Percentiles rank a stretch among this genome's conserved stretches.
phyloP scores from a whole-genome alignment of 2,888 invertebrate species.

The Nomada ruficornis region DNA sequence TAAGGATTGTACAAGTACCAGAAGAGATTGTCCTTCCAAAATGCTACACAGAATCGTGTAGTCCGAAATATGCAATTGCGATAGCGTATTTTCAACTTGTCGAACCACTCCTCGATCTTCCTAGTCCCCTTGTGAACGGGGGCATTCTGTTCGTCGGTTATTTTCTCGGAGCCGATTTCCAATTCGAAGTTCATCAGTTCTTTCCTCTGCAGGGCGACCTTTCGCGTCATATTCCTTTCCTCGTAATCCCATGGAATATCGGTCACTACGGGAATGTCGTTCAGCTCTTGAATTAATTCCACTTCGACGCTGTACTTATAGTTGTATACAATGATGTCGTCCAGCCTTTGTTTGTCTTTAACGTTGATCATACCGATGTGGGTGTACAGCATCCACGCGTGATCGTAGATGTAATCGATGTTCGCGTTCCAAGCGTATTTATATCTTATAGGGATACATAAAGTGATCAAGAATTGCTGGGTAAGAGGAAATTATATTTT shows the following conservation, averaged over 20 bases:
- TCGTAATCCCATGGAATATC: slow-evolving; percentile 60
- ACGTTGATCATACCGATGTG: slow-evolving; percentile 78
- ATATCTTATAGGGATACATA: slow-evolving; percentile 67
- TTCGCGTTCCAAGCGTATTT: slow-evolving; percentile 78
- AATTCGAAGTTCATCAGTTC: slow-evolving; percentile 72
- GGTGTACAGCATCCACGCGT: slow-evolving; percentile 78
- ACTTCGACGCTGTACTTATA: slow-evolving; percentile 80
- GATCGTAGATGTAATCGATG: slow-evolving; percentile 81
- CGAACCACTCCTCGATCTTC: slow-evolving; percentile 76
- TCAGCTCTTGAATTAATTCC: slow-evolving; percentile 74
- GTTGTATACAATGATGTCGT: slow-evolving; percentile 80
- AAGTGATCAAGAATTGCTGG: background rate
- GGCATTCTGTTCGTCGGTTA: slow-evolving; percentile 39
- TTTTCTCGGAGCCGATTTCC: slow-evolving; percentile 72
- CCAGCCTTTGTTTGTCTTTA: slow-evolving; percentile 72
- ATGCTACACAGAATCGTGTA: slow-evolving; percentile 74
- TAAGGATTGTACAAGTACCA: slow-evolving; percentile 82
- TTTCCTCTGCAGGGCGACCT: slow-evolving; percentile 58
- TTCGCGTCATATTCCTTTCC: slow-evolving; percentile 63
- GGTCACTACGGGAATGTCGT: slow-evolving; percentile 55
- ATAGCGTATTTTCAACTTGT: slow-evolving; percentile 67
- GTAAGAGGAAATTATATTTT: background rate
- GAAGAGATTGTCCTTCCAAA: slow-evolving; percentile 79
- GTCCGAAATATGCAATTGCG: slow-evolving; percentile 78
- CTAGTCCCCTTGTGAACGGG: slow-evolving; percentile 66